These are phyloP conservation scores for Corythoichthys haematopterus DNA, from an alignment of 2,113 vertebrate genomes.

Conservation along the genomic window DNA sequence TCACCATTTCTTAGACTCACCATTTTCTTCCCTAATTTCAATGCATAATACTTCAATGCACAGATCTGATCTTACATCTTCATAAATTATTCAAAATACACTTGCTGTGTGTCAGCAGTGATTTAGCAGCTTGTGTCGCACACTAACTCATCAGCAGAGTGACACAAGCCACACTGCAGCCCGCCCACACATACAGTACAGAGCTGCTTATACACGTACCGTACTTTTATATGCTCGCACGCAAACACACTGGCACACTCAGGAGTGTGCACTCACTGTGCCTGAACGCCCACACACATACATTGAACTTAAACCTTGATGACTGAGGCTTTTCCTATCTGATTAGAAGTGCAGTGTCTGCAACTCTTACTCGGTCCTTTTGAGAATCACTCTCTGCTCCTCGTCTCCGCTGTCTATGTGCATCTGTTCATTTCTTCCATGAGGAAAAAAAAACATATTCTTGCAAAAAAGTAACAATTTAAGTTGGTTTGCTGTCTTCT, in stretches of 20 bases:
- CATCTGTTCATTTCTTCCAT: slow-evolving; percentile 1
- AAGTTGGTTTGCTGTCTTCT: slow-evolving; percentile 23
- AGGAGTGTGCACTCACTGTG: slow-evolving; percentile 5
- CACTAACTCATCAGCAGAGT: slow-evolving; percentile 7
- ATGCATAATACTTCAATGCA: slow-evolving; percentile 34
- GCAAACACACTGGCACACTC: not conserved
- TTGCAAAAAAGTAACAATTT: slow-evolving; percentile 11
- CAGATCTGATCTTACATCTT: slow-evolving; percentile 41
- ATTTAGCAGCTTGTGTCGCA: slow-evolving; percentile 39
- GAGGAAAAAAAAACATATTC: not conserved
- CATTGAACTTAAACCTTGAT: slow-evolving; percentile 56
- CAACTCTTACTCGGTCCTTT: slow-evolving; percentile 59
- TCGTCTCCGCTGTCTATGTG: slow-evolving; percentile 2
- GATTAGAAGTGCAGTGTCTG: slow-evolving; percentile 61
- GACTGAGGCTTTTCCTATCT: slow-evolving; percentile 62
- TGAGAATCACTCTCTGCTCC: slow-evolving; percentile 36
- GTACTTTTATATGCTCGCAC: not conserved
- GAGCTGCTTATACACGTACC: not conserved
- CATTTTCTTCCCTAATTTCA: slow-evolving; percentile 25
- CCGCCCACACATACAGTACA: not conserved
- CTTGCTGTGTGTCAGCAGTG: slow-evolving; percentile 43
- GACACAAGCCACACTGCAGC: slow-evolving; percentile 18
- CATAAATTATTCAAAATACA: slow-evolving; percentile 52
- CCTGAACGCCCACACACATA: slow-evolving; percentile 5
- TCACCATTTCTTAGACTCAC: slow-evolving; percentile 16